Evolutionary conservation across 1,140 invertebrate species (phyloP), one percentile per base, ranked within the genome.

Genomic region (Protaetia brevitarsis): DNA sequence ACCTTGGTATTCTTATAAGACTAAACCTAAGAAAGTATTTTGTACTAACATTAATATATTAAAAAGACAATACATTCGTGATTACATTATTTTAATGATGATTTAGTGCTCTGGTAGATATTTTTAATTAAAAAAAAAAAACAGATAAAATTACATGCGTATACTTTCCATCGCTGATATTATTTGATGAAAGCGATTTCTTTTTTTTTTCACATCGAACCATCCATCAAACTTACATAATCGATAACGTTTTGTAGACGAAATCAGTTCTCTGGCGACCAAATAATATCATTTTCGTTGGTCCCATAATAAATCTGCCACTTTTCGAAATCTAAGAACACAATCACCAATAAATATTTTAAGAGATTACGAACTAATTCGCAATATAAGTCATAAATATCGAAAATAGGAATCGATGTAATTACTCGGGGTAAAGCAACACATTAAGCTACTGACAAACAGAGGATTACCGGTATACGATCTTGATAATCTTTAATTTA

Each of bases 321-420:
- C 6, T 51, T 51, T 51, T 51, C 41, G 41, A 51, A 51, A 51
- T 51, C 41, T 51, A 51, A 51, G 41, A 51, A 51, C 41, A 51
- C 41, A 51, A 51, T 51, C 41, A 51, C 21, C 41, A 51, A 51
- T 51, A 51, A 51, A 51, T 51, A 51, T 51, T 51, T 51, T 51
- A 51, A 51, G 19, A 51, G 41, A 51, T 51, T 51, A 51, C 7
- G 8, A 23, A 0, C 11, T 51, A 51, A 51, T 51, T 23, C 41
- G 5, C 16, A 19, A 51, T 51, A 51, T 51, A 51, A 51, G 41
- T 51, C 41, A 51, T 23, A 23, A 13, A 51, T 51, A 51, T 51
- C 41, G 26, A 23, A 51, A 51, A 19, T 51, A 51, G 19, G 41
- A 51, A 10, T 23, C 41, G 41, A 51, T 23, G 26, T 23, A 23